Conservation (phyloP, 2,797 vertebrate species). For the Phaenicophaeus curvirostris region DNA sequence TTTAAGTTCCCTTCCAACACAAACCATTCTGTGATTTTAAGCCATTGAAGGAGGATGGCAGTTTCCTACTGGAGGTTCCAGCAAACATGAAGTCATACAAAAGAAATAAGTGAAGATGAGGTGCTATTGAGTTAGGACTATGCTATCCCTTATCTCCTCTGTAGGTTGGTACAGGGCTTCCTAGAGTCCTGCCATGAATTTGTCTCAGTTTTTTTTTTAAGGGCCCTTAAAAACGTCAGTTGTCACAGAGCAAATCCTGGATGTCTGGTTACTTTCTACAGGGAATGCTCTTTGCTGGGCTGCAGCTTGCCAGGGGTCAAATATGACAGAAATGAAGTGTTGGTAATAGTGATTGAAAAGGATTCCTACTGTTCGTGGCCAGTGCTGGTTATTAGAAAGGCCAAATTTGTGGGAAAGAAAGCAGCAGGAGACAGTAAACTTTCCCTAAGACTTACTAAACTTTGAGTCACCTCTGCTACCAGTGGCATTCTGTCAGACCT, state of each 20-base stretch:
- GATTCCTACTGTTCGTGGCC: conserved; percentile 84
- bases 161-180: conserved; percentile 7
- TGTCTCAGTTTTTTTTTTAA: conserved; percentile 82
- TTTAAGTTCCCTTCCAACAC: too few relatives aligned
- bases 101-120: background rate
- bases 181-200: conserved; percentile 75
- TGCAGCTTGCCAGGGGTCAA: conserved; percentile 81
- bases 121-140: background rate
- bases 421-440: conserved; percentile 84
- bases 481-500: conserved; percentile 69
- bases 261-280: conserved; percentile 76
- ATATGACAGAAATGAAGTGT: conserved; percentile 84
- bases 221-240: conserved; percentile 78
- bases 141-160: background rate
- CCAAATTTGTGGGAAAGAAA: conserved; percentile 81
- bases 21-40: background rate
- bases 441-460: conserved; percentile 77
- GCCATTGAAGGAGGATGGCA: background rate
- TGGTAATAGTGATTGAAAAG: conserved; percentile 87
- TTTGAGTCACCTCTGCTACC: conserved; percentile 79
- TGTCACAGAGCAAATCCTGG: conserved; percentile 83
- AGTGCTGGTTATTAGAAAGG: conserved; percentile 76
- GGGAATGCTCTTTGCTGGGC: conserved; percentile 77
- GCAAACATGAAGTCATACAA: background rate
- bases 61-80: background rate